These are phyloP conservation scores for Eristalis intricaria DNA, from an alignment of 2,888 invertebrate genomes.

Conservation along the genomic window DNA sequence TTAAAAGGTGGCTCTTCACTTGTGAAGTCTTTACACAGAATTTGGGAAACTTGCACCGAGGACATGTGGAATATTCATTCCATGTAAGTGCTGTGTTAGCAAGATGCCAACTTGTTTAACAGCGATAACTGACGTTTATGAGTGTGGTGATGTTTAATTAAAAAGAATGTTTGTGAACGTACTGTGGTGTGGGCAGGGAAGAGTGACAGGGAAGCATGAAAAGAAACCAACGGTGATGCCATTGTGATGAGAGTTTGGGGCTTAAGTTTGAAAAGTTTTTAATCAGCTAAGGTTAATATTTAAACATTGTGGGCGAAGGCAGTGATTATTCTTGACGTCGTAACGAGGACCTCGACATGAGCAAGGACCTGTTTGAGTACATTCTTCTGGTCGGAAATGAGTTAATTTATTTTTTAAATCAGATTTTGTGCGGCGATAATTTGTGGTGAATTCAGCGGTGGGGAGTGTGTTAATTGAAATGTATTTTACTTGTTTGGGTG, in stretches of 20 bases:
- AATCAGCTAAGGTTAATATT: neutral
- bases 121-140: neutral
- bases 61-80: neutral
- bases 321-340: neutral
- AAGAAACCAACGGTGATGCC: neutral
- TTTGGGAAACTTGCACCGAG: neutral
- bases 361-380: too few species aligned
- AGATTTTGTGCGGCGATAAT: too few species aligned
- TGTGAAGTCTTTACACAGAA: neutral
- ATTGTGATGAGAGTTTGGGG: neutral
- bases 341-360: too few species aligned
- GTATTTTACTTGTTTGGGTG: too few species aligned
- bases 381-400: too few species aligned
- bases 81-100: neutral
- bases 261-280: neutral
- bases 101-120: neutral
- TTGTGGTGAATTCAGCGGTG: too few species aligned
- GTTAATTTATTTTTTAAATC: too few species aligned
- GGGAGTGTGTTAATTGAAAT: too few species aligned
- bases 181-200: neutral
- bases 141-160: conserved; percentile 1
- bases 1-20: neutral
- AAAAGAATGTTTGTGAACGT: neutral
- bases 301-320: neutral
- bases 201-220: neutral